A percentile compares a stretch with the other conserved stretches of the same genome.
Evolutionary conservation across 2,888 invertebrate genomes (phyloP).

Genomic region (Leucoptera coffeella): DNA sequence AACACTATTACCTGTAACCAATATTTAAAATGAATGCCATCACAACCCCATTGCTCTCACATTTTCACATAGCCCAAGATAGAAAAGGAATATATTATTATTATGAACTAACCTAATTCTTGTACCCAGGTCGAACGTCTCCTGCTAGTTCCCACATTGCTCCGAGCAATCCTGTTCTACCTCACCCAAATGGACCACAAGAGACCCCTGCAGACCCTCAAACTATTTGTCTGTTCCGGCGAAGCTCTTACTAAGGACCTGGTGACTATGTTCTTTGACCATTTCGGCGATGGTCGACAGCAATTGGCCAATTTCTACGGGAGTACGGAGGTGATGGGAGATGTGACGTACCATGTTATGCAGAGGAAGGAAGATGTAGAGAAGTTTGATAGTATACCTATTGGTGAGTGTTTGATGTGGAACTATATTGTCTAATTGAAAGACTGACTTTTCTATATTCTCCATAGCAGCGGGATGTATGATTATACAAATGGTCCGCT

Average conservation of each 20-base stretch:
- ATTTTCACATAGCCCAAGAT: too few species aligned
- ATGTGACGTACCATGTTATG: slow-evolving; percentile 74
- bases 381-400: slow-evolving; percentile 66
- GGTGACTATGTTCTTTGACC: slow-evolving; percentile 68
- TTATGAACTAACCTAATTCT: too few species aligned
- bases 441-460: too few species aligned
- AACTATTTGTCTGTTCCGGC: slow-evolving; percentile 83
- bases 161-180: slow-evolving; percentile 73
- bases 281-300: slow-evolving; percentile 60
- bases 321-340: slow-evolving; percentile 88
- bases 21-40: too few species aligned
- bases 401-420: slow-evolving; percentile 53
- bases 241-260: slow-evolving; percentile 69
- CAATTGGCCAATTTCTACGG: slow-evolving; percentile 84
- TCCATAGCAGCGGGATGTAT: too few species aligned
- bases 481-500: too few species aligned
- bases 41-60: too few species aligned
- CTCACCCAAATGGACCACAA: slow-evolving; percentile 55
- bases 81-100: too few species aligned
- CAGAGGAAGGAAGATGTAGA: slow-evolving; percentile 55
- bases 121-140: slow-evolving; percentile 68
- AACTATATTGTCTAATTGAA: too few species aligned
- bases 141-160: slow-evolving; percentile 77
- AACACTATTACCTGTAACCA: too few species aligned
- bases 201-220: slow-evolving; percentile 53